Base-by-base conservation (phyloP, 2,797 vertebrate genomes). In the Chrosomus eos region DNA sequence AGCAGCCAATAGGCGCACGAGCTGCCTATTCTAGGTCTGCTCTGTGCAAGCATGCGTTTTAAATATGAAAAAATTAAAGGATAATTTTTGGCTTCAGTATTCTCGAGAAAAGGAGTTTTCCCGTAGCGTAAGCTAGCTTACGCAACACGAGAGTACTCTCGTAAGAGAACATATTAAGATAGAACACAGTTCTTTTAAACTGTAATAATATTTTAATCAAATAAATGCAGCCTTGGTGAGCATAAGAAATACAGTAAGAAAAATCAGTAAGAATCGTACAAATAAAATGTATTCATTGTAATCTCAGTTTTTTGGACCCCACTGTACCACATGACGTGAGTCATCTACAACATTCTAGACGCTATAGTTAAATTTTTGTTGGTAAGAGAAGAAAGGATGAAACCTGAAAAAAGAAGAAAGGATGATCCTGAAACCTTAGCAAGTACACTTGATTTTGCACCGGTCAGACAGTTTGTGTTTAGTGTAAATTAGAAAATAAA, bases 401-500 rank as follows among this genome's bases (percentile, higher is more conserved):
- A 43, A 60, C n/a, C 28, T 87, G 43, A 26, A 68, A 81, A n/a
- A n/a, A 43, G 8, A 83, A 55, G 28, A 23, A 43, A 70, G 16
- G 55, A 28, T 53, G 45, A 43, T 67, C n/a, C 28, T 87, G 43
- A 26, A 68, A 81, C 71, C 26, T 55, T 71, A 85, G 62, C 77
- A 79, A 82, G 36, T 43, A 21, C 38, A 40, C 7, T 62, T 80
- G 53, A 83, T 68, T 64, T 83, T 38, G 28, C 33, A 38, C 28
- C 43, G 60, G 23, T 60, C 77, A 85, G 67, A 66, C 60, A 26
- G 43, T 51, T 78, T 79, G 58, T 88, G 87, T 64, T 82, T 53
- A 60, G 40, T 38, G 80, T 26, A 81, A 84, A 85, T 87, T 81
- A 86, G 78, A 74, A 81, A 78, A 87, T 23, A 38, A 38, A 77